Conservation (phyloP, 2,888 invertebrate species). For the Harmothoe impar region DNA sequence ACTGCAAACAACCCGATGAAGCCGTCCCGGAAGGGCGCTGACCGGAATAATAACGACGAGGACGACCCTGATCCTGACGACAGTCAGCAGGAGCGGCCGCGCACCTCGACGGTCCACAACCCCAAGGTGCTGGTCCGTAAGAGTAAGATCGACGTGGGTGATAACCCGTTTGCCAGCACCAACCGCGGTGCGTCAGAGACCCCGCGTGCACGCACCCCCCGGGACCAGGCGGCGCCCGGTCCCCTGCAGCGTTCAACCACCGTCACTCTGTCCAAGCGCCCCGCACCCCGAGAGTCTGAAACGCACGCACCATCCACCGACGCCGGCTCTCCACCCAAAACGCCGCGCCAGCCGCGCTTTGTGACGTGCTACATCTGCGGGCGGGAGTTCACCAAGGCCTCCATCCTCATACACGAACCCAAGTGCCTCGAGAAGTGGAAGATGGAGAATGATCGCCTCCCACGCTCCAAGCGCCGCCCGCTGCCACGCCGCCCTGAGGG, state of each 20-base stretch:
- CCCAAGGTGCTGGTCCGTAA: conserved; percentile 79
- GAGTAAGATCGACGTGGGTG: conserved; percentile 71
- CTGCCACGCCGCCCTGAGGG: conserved; percentile 86
- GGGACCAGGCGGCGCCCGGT: background rate
- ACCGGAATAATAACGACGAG: conserved; percentile 30
- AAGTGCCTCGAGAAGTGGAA: conserved; percentile 88
- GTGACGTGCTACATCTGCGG: conserved; percentile 87
- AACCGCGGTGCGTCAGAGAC: conserved; percentile 64
- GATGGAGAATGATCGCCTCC: conserved; percentile 86
- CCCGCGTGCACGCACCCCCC: background rate
- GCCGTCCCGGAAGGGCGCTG: conserved; percentile 62
- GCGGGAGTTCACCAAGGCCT: conserved; percentile 86
- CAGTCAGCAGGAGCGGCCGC: conserved; percentile 70
- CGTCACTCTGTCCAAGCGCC: conserved; percentile 62
- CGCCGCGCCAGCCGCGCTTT: conserved; percentile 66
- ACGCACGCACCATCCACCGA: conserved; percentile 8
- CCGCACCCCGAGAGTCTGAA: background rate
- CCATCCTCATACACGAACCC: conserved; percentile 87
- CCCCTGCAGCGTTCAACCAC: conserved; percentile 41
- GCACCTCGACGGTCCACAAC: conserved; percentile 75
- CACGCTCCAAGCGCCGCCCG: conserved; percentile 84
- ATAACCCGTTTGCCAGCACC: conserved; percentile 62
- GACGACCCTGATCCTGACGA: conserved; percentile 15
- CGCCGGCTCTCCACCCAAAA: conserved; percentile 41
- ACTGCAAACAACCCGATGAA: conserved; percentile 76